Evolutionary conservation across 2,797 vertebrate species (phyloP), one percentile per base, ranked within the genome.

Genomic region (Percopsis omiscomaycus): DNA sequence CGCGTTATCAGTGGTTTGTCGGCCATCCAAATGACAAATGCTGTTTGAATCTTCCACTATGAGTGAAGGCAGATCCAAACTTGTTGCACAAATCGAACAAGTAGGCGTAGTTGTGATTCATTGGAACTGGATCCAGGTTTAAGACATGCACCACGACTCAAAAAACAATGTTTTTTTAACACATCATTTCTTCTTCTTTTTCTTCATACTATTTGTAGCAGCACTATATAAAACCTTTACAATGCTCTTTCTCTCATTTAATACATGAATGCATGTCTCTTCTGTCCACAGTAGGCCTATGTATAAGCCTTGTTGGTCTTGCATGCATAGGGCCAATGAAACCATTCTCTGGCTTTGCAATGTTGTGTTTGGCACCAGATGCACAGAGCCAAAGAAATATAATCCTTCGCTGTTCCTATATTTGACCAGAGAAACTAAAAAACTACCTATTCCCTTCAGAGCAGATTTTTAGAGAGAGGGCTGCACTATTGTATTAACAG

Each of bases 301-400:
- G 12, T 37, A 29, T 3, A 44, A 44, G 49, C 29, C 42, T 8
- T 49, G 57, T 61, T 69, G 16, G 50, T 16, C 12, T 29, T 53
- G 16, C n/a, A 44, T 55, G 58, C 15, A 53, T 13, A 14, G 46
- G 50, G 28, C 55, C 51, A 46, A 37, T 72, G 58, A 27, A 59
- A 73, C 55, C 49, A 59, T 58, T 64, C 37, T 13, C 55, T 60
- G 57, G 57, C 55, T 15, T 8, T 30, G 54, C 59, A 44, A 13
- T 80, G 73, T 83, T 83, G 64, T 77, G 65, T 75, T 86, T 86
- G 85, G 85, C 82, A 71, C 37, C 22, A 9, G 14, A 61, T 53
- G 60, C 66, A 61, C 30, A 37, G 29, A 68, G 42, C 50, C 60
- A 56, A 44, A 73, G 83, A 80, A 86, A 86, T 67, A 15, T 55